A percentile compares a stretch with the other conserved stretches of the same genome.
phyloP scores from a whole-genome alignment of 1,140 invertebrate genomes.

The Drosophila arizonae region DNA sequence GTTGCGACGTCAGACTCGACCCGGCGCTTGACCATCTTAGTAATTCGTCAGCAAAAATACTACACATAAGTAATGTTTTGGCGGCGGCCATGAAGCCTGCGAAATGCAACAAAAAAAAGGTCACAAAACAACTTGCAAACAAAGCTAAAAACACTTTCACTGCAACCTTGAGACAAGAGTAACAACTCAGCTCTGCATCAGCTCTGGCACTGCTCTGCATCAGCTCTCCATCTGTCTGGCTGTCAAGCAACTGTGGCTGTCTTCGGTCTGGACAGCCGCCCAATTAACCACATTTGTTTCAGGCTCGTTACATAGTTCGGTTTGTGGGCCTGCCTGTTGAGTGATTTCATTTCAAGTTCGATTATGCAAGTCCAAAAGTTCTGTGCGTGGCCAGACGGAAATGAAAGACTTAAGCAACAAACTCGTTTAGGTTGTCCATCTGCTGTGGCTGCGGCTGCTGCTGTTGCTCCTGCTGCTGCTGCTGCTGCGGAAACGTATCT shows the following conservation, averaged over 20 bases:
- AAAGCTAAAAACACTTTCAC: constrained; percentile 80
- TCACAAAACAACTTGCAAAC: constrained; percentile 59
- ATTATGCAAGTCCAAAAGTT: constrained; percentile 68
- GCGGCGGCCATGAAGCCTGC: constrained; percentile 63
- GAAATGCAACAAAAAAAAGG: constrained; percentile 62
- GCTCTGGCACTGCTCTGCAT: neutral
- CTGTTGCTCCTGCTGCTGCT: neutral
- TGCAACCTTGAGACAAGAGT: constrained; percentile 69
- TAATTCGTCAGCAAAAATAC: constrained; percentile 72
- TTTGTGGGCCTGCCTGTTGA: constrained; percentile 23
- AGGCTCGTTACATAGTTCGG: constrained; percentile 26
- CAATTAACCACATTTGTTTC: constrained; percentile 73
- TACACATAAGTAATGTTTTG: constrained; percentile 36
- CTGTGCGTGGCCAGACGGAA: constrained; percentile 40
- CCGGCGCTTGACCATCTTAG: constrained; percentile 48
- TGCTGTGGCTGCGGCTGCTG: constrained; percentile 4
- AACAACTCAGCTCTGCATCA: neutral
- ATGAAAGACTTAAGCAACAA: constrained; percentile 69
- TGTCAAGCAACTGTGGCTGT: constrained; percentile 34
- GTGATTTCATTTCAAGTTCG: constrained; percentile 66
- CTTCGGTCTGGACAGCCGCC: constrained; percentile 24
- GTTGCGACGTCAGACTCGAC: constrained; percentile 21
- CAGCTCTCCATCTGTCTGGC: constrained; percentile 33
- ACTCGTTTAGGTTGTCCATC: constrained; percentile 53
- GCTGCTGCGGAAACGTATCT: constrained; percentile 16